Conservation (phyloP, 2,888 invertebrate genomes). For the Iselma pallidipennis region DNA sequence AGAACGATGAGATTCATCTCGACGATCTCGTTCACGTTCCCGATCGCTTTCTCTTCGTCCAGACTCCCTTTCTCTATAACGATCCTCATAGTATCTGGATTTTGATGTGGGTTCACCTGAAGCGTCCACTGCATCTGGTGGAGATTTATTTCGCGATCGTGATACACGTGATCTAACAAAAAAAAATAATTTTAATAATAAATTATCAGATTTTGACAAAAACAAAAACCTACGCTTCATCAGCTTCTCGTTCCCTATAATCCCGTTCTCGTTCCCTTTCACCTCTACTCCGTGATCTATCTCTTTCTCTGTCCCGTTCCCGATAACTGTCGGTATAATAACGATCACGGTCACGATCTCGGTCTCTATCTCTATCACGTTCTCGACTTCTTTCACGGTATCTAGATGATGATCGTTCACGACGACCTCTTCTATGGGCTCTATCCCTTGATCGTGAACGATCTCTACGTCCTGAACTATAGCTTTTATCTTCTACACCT, state of each 20-base stretch:
- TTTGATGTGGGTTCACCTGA: conserved; percentile 50
- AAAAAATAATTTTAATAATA: background rate
- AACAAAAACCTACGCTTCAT: conserved; percentile 75
- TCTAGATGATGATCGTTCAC: conserved; percentile 53
- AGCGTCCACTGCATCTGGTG: conserved; percentile 60
- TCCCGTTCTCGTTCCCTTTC: conserved; percentile 67
- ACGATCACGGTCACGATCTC: conserved; percentile 59
- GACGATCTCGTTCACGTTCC: conserved; percentile 67
- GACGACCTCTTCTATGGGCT: conserved; percentile 50
- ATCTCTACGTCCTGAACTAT: conserved; percentile 74
- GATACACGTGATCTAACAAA: conserved; percentile 41
- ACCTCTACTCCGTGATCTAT: conserved; percentile 83
- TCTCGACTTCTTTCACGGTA: conserved; percentile 64
- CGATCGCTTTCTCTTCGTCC: conserved; percentile 68
- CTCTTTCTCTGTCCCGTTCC: conserved; percentile 66
- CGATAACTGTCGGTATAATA: conserved; percentile 58
- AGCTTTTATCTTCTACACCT: conserved; percentile 97
- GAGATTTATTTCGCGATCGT: conserved; percentile 65
- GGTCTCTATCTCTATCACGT: conserved; percentile 59
- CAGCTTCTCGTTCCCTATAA: conserved; percentile 76
- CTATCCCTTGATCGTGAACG: conserved; percentile 55
- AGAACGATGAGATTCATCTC: conserved; percentile 72
- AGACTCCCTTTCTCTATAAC: conserved; percentile 66
- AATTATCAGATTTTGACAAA: no score
- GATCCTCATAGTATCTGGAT: conserved; percentile 83